phyloP scores from a whole-genome alignment of 2,888 invertebrate species.

The Coelogynopora nodosa region DNA sequence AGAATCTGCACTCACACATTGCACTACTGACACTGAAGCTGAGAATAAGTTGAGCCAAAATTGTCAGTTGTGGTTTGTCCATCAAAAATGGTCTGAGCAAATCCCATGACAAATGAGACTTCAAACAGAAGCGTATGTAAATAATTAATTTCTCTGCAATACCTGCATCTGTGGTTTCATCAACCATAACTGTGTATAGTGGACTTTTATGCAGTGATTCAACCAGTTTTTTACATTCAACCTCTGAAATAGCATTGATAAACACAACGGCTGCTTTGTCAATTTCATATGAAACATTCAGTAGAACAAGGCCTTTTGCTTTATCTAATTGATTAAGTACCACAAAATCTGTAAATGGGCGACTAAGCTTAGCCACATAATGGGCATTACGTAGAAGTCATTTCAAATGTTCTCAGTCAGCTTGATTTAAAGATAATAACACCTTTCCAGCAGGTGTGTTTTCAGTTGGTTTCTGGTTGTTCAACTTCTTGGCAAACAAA shows the following conservation, averaged over 20 bases:
- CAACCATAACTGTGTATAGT: neutral
- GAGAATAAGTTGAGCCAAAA: too few relatives aligned
- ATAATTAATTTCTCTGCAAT: neutral
- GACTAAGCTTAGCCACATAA: neutral
- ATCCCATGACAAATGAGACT: too few relatives aligned
- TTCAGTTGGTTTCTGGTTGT: neutral
- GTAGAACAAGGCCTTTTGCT: neutral
- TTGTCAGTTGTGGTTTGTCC: too few relatives aligned
- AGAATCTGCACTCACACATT: too few relatives aligned
- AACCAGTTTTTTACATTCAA: neutral
- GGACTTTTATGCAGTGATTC: neutral
- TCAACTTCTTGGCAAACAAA: too few relatives aligned
- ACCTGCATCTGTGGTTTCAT: neutral
- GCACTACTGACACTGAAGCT: too few relatives aligned
- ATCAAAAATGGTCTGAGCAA: too few relatives aligned
- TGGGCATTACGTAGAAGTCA: neutral
- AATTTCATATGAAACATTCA: neutral
- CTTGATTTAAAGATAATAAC: neutral
- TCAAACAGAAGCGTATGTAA: neutral
- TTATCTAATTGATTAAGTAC: neutral
- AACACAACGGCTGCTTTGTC: neutral
- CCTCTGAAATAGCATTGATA: neutral
- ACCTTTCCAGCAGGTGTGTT: neutral
- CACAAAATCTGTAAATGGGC: conserved; percentile 11
- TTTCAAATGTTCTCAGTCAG: neutral